Conservation (phyloP, 2,888 invertebrate species). For the Lysandra bellargus region DNA sequence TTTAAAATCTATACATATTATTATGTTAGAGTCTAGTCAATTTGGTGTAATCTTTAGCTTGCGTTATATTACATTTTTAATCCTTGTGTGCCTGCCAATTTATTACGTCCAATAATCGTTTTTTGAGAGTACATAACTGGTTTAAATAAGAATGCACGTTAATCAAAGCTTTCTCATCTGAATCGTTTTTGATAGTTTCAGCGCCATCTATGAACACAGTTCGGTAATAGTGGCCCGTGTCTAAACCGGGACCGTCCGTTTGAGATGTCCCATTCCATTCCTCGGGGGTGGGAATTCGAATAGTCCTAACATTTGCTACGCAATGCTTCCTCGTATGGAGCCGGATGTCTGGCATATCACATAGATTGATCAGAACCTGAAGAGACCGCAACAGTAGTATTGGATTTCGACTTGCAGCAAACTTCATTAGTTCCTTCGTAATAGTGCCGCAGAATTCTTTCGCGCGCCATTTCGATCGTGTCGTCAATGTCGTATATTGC, state of each 20-base stretch:
- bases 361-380: slow-evolving; percentile 66
- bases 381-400: slow-evolving; percentile 58
- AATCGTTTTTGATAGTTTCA: slow-evolving; percentile 63
- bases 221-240: slow-evolving; percentile 64
- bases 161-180: slow-evolving; percentile 55
- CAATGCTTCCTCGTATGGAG: slow-evolving; percentile 56
- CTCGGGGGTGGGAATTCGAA: slow-evolving; percentile 58
- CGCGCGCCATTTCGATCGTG: slow-evolving; percentile 67
- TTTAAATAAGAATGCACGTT: slow-evolving; percentile 64
- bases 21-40: neutral
- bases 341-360: slow-evolving; percentile 67
- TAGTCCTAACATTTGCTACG: slow-evolving; percentile 49
- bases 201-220: slow-evolving; percentile 62
- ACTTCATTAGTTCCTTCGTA: slow-evolving; percentile 51
- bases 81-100: slow-evolving; percentile 56
- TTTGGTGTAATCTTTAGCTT: neutral
- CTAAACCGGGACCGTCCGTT: slow-evolving; percentile 54
- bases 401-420: slow-evolving; percentile 48
- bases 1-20: neutral
- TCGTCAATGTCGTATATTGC: slow-evolving; percentile 62
- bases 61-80: slow-evolving; percentile 37
- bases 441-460: slow-evolving; percentile 57
- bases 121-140: slow-evolving; percentile 51
- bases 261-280: slow-evolving; percentile 66
- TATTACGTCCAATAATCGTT: slow-evolving; percentile 56